Evolutionary conservation across 2,888 invertebrate species (phyloP), one percentile per base, ranked within the genome.

Genomic region (Leptura quadrifasciata): DNA sequence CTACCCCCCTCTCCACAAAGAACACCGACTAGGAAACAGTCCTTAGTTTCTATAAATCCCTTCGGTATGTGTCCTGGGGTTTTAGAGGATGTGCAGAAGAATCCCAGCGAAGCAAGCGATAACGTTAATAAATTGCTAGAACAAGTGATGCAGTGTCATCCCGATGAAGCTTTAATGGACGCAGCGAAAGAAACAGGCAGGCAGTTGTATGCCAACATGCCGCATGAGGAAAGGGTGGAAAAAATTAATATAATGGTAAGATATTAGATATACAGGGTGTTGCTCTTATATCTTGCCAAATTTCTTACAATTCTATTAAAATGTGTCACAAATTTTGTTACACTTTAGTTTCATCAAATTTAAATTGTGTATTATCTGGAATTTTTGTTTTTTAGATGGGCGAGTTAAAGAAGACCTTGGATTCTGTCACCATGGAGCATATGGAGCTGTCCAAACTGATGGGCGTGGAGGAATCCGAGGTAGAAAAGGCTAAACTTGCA

Each of bases 221-320:
- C 93, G 20, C 92, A 94, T 3, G 91, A 92, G 39, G 94, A 94
- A 79, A 91, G 95, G 79, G 92, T 93, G 75, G 92, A 93, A 57
- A 95, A 95, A 89, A 95, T 98, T 81, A 97, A 97, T 89, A 91
- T 93, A 69, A 94, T 97, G 95, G 98, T 98, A 88, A 91, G 91
- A 74, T 8, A 31, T n/a, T 47, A 31, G 6, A 31, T 31, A 31
- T 31, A 8, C 27, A 31, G n/a, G n/a, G n/a, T n/a, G n/a, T n/a
- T n/a, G n/a, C n/a, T n/a, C n/a, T n/a, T n/a, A n/a, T n/a, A n/a
- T n/a, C n/a, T n/a, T n/a, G n/a, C n/a, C n/a, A n/a, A n/a, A n/a
- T n/a, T n/a, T n/a, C n/a, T n/a, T n/a, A n/a, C n/a, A n/a, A n/a
- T n/a, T n/a, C n/a, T n/a, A n/a, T n/a, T n/a, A n/a, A n/a, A n/a